phyloP scores from a whole-genome alignment of 2,888 invertebrate species.

The Hyppa rectilinea region DNA sequence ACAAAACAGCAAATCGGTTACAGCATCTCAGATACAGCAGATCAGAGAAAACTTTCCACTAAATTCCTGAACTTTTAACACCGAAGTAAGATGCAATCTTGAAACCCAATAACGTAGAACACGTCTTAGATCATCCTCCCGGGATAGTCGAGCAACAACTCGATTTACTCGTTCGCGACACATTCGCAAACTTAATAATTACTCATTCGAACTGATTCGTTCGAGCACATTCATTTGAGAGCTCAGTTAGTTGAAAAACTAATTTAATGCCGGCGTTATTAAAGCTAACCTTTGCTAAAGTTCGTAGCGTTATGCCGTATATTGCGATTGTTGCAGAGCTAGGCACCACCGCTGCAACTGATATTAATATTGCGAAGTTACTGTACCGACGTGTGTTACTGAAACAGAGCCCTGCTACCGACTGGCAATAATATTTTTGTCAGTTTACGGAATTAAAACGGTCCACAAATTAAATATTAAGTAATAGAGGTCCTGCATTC shows the following conservation, averaged over 20 bases:
- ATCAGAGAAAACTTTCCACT: background rate
- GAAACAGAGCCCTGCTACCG: background rate
- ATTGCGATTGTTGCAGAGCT: conserved; percentile 45
- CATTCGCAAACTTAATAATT: conserved; percentile 48
- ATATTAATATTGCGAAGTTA: conserved; percentile 25
- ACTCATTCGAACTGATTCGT: conserved; percentile 50
- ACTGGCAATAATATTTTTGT: conserved; percentile 2
- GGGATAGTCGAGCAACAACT: conserved; percentile 20
- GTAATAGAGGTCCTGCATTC: too few species aligned
- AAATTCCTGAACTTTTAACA: conserved; percentile 13
- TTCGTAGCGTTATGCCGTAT: conserved; percentile 35
- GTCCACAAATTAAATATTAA: background rate
- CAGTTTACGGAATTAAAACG: background rate
- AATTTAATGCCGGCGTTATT: conserved; percentile 45
- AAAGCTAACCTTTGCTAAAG: conserved; percentile 46
- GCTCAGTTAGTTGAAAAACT: conserved; percentile 51
- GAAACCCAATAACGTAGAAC: conserved; percentile 18
- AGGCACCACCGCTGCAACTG: conserved; percentile 15
- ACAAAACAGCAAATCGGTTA: background rate
- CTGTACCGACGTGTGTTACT: conserved; percentile 4
- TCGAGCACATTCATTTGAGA: conserved; percentile 31
- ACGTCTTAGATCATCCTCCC: conserved; percentile 5
- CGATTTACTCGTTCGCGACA: conserved; percentile 38
- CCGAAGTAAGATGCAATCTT: conserved; percentile 11
- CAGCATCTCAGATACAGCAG: background rate